Percentiles rank a stretch among this genome's conserved stretches.
Evolutionary conservation across 2,797 vertebrate genomes (phyloP).

Genomic region (Notamacropus eugenii): DNA sequence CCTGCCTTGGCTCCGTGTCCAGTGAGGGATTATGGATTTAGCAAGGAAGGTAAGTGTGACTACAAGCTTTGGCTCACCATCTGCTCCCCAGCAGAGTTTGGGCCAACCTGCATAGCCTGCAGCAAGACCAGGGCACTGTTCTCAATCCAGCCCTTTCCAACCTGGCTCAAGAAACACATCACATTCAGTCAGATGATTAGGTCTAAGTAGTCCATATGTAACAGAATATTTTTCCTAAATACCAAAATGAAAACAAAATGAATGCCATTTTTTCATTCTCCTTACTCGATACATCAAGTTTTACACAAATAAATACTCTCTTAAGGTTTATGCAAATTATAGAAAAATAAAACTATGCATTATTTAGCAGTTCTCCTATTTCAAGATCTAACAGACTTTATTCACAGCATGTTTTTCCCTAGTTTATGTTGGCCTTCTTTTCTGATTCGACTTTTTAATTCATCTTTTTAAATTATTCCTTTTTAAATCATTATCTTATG

Average conservation of each 20-base stretch:
- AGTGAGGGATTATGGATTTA: constrained; percentile 99
- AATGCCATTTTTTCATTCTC: constrained; percentile 89
- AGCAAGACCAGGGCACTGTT: constrained; percentile 99
- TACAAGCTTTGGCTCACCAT: constrained; percentile 99
- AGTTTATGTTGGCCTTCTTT: constrained; percentile 92
- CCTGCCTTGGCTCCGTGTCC: constrained; percentile 99
- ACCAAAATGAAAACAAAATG: constrained; percentile 93
- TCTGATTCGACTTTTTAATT: constrained; percentile 90
- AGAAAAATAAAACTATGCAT: constrained; percentile 92
- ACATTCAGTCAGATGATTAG: constrained; percentile 99
- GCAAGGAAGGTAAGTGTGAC: constrained; percentile 99
- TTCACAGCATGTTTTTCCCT: constrained; percentile 92
- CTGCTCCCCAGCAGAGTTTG: constrained; percentile 99
- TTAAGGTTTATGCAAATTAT: constrained; percentile 92
- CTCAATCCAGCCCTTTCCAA: constrained; percentile 96
- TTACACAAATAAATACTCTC: constrained; percentile 93
- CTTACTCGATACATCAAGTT: constrained; percentile 89
- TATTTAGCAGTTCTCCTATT: constrained; percentile 92
- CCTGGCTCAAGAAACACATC: constrained; percentile 94
- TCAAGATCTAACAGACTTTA: constrained; percentile 93
- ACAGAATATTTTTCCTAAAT: constrained; percentile 95
- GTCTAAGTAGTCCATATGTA: constrained; percentile 99
- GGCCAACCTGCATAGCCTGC: constrained; percentile 99
- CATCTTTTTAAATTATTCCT: constrained; percentile 93
- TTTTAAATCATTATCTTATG: constrained; percentile 92